phyloP scores from a whole-genome alignment of 2,113 vertebrate genomes.

The Hippocampus zosterae region DNA sequence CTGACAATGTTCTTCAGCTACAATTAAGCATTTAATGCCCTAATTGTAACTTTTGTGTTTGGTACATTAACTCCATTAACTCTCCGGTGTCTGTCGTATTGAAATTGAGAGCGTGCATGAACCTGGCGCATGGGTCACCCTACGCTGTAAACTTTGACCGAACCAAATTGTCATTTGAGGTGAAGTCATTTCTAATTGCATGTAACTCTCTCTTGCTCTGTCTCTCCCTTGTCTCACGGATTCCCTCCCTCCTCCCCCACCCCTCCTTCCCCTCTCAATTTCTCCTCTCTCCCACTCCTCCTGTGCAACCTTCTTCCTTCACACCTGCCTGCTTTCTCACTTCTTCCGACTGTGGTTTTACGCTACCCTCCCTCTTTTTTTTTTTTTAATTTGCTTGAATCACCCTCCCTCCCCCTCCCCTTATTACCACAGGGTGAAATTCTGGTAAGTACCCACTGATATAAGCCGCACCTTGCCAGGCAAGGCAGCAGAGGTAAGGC shows the following conservation, averaged over 20 bases:
- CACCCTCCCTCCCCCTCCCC: constrained; percentile 36
- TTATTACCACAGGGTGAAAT: constrained; percentile 86
- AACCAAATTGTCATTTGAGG: constrained; percentile 66
- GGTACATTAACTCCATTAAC: constrained; percentile 48
- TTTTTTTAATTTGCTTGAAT: constrained; percentile 28
- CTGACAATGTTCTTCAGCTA: constrained; percentile 50
- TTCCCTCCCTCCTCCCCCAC: constrained; percentile 15
- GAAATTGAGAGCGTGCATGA: constrained; percentile 65
- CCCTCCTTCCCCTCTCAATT: neutral
- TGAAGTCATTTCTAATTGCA: constrained; percentile 87
- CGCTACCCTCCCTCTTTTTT: constrained; percentile 16
- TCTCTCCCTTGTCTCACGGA: constrained; percentile 54
- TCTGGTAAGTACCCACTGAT: constrained; percentile 88
- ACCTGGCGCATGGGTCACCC: constrained; percentile 41
- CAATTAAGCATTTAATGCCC: constrained; percentile 47
- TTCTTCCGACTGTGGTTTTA: constrained; percentile 61
- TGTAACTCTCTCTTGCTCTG: constrained; percentile 81
- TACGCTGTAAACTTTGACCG: constrained; percentile 53
- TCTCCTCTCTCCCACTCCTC: neutral
- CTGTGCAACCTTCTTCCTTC: constrained; percentile 11
- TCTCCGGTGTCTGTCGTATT: constrained; percentile 31
- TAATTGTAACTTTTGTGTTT: constrained; percentile 36
- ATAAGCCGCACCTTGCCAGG: constrained; percentile 56
- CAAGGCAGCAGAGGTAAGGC: constrained; percentile 63
- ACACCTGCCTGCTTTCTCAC: constrained; percentile 55